Conservation (phyloP, 1,140 invertebrate species). For the Hermetia illucens region DNA sequence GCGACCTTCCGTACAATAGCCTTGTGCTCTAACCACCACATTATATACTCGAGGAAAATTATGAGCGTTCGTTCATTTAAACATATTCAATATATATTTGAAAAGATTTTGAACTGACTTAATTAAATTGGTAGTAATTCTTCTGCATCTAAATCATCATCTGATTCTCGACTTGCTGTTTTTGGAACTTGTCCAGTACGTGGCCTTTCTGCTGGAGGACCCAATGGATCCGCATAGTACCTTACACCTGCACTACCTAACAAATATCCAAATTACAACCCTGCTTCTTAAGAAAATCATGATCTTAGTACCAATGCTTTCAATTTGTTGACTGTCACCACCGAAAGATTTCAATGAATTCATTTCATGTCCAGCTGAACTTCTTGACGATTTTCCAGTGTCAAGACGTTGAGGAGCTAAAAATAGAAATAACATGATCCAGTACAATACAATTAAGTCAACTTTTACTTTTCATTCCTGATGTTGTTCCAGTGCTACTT, state of each 20-base stretch:
- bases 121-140: constrained; percentile 54
- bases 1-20: too few species aligned
- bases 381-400: background rate
- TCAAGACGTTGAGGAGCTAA: background rate
- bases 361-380: too few species aligned
- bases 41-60: too few species aligned
- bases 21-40: too few species aligned
- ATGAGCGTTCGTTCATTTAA: too few species aligned
- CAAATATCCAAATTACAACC: background rate
- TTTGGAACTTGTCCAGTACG: constrained; percentile 52
- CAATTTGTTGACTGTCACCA: too few species aligned
- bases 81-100: too few species aligned
- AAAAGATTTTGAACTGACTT: too few species aligned
- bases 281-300: too few species aligned
- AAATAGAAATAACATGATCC: background rate
- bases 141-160: constrained; percentile 65
- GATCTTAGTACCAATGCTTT: too few species aligned
- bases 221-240: constrained; percentile 59
- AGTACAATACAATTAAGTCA: background rate
- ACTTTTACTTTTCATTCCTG: background rate
- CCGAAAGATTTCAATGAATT: too few species aligned
- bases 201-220: constrained; percentile 55
- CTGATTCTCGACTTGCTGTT: constrained; percentile 54
- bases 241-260: constrained; percentile 32
- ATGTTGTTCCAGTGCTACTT: background rate